These are phyloP conservation scores for Oxygymnocypris stewartii DNA, from an alignment of 2,113 vertebrate species.

Conservation along the genomic window DNA sequence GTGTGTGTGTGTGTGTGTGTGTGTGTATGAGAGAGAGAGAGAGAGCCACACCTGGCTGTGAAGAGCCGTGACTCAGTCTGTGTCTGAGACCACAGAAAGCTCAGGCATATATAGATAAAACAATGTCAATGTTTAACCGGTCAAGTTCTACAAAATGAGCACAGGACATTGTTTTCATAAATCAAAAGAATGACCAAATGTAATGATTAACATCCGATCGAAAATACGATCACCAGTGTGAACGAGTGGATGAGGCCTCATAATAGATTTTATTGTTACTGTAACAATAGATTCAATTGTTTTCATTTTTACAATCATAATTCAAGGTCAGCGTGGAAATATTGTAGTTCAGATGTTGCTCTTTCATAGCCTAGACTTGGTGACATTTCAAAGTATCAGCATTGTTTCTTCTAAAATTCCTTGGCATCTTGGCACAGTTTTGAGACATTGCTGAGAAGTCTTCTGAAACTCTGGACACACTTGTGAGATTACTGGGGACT, in stretches of 20 bases:
- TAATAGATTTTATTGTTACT: neutral
- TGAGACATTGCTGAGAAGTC: neutral
- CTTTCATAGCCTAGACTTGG: neutral
- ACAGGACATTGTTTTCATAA: conserved; percentile 58
- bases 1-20: conserved; percentile 28
- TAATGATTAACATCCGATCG: conserved; percentile 54
- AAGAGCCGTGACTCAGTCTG: conserved; percentile 44
- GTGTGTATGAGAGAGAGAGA: neutral
- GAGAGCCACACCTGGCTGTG: conserved; percentile 25
- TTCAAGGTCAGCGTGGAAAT: neutral
- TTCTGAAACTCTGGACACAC: neutral
- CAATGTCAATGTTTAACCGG: conserved; percentile 73
- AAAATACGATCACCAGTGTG: neutral
- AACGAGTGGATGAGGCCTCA: neutral
- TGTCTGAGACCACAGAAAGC: conserved; percentile 19
- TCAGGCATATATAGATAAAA: conserved; percentile 48
- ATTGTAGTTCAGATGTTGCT: neutral
- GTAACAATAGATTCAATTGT: neutral
- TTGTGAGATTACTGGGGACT: neutral
- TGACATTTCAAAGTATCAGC: neutral
- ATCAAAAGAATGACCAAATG: conserved; percentile 41
- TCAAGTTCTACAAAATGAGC: conserved; percentile 6
- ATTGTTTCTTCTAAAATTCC: neutral
- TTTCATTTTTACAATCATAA: neutral
- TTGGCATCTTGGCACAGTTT: conserved; percentile 13